phyloP scores from a whole-genome alignment of 2,888 invertebrate genomes.

The Dendrolimus pini region DNA sequence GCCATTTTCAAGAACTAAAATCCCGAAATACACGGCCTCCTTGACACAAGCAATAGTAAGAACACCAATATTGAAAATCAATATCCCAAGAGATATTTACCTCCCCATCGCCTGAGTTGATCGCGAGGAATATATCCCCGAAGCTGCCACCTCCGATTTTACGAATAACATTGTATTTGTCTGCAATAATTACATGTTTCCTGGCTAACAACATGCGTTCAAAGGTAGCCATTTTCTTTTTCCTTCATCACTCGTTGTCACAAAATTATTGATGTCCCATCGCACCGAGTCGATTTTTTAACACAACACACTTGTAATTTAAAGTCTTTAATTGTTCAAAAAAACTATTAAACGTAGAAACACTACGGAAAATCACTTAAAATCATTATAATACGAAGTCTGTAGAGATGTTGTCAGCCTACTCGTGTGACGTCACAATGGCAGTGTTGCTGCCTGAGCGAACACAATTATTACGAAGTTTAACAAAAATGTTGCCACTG shows the following conservation, averaged over 20 bases:
- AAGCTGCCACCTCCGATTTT: constrained; percentile 99
- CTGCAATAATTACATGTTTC: constrained; percentile 79
- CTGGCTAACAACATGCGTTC: constrained; percentile 64
- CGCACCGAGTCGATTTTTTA: constrained; percentile 46
- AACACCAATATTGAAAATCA: constrained; percentile 4
- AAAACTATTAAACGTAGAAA: constrained; percentile 49
- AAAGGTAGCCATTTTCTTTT: constrained; percentile 71
- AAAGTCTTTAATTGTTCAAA: constrained; percentile 38
- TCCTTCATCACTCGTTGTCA: constrained; percentile 65
- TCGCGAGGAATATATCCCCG: constrained; percentile 98
- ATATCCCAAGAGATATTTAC: constrained; percentile 62
- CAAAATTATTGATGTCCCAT: constrained; percentile 56
- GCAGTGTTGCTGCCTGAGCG: constrained; percentile 45
- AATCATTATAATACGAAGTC: constrained; percentile 55
- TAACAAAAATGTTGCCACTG: constrained; percentile 20
- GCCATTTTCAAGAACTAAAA: constrained; percentile 55
- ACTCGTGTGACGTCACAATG: constrained; percentile 66
- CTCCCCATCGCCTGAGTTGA: constrained; percentile 93
- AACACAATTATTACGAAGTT: neutral
- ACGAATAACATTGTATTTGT: constrained; percentile 95
- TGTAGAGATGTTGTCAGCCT: constrained; percentile 64
- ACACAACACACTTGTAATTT: constrained; percentile 55
- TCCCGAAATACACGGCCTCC: constrained; percentile 49
- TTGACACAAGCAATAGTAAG: constrained; percentile 27
- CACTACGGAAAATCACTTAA: constrained; percentile 52